Conservation (phyloP, 2,797 vertebrate species). For the Capromys pilorides region DNA sequence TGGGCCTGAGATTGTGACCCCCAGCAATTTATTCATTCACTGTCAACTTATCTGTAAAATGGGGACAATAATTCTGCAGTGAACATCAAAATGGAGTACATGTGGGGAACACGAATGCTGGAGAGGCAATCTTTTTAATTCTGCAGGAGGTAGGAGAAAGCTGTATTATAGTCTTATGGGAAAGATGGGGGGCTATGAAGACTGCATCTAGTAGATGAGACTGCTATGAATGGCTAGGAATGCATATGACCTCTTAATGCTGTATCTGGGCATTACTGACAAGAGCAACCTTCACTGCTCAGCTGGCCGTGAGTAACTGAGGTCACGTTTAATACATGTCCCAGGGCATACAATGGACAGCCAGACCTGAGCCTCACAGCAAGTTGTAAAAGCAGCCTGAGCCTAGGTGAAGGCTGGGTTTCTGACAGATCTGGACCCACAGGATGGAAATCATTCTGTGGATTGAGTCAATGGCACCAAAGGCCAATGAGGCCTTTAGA, state of each 20-base stretch:
- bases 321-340: not conserved
- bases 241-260: not conserved
- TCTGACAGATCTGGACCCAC: not conserved
- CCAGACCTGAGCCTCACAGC: not conserved
- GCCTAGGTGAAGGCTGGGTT: not conserved
- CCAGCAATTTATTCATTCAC: not conserved
- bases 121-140: not conserved
- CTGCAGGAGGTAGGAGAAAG: not conserved
- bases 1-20: not conserved
- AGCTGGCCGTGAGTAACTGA: not conserved
- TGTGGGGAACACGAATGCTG: not conserved
- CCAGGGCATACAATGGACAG: not conserved
- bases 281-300: not conserved
- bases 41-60: conserved; percentile 41
- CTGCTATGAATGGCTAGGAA: not conserved
- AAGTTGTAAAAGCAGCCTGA: conserved; percentile 7
- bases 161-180: not conserved
- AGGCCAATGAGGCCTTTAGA: not conserved
- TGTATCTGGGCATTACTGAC: not conserved
- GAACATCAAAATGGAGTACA: not conserved
- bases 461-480: not conserved
- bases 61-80: not conserved
- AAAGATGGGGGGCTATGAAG: not conserved
- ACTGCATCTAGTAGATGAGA: not conserved
- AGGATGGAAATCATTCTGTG: not conserved